Conservation (phyloP, 2,113 vertebrate species). For the Phainopepla nitens region DNA sequence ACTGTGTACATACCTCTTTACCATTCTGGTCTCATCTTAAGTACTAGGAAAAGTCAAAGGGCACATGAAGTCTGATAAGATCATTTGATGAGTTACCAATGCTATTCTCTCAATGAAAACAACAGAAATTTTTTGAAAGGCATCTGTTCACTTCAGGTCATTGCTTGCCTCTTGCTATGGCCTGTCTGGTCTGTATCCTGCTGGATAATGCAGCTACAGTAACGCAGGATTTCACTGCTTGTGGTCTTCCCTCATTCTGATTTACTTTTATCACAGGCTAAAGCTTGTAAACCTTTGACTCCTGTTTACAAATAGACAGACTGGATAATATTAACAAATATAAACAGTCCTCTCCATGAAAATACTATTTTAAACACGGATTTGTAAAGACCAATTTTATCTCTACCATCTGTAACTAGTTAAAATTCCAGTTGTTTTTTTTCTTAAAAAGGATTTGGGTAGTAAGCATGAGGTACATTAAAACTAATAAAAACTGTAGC, state of each 20-base stretch:
- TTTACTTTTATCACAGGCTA: neutral
- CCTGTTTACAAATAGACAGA: neutral
- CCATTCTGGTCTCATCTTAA: neutral
- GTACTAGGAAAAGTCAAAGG: neutral
- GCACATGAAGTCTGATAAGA: neutral
- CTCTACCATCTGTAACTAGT: conserved; percentile 15
- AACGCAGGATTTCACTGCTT: neutral
- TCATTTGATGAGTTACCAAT: neutral
- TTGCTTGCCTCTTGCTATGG: neutral
- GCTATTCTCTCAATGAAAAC: neutral
- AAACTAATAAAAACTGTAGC: neutral
- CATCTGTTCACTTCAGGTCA: neutral
- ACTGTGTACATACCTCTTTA: neutral
- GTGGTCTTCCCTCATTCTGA: neutral
- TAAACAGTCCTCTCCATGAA: neutral
- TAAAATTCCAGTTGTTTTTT: conserved; percentile 31
- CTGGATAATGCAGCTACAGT: neutral
- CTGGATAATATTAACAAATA: conserved; percentile 21
- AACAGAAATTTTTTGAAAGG: neutral
- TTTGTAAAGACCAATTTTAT: neutral
- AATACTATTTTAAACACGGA: conserved; percentile 13
- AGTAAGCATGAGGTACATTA: neutral
- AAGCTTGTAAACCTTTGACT: conserved; percentile 16
- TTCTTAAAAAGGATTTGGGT: neutral
- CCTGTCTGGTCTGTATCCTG: neutral